A percentile compares a stretch with the other conserved stretches of the same genome.
phyloP scores from a whole-genome alignment of 2,888 invertebrate genomes.

The Drosophila macrothrix region DNA sequence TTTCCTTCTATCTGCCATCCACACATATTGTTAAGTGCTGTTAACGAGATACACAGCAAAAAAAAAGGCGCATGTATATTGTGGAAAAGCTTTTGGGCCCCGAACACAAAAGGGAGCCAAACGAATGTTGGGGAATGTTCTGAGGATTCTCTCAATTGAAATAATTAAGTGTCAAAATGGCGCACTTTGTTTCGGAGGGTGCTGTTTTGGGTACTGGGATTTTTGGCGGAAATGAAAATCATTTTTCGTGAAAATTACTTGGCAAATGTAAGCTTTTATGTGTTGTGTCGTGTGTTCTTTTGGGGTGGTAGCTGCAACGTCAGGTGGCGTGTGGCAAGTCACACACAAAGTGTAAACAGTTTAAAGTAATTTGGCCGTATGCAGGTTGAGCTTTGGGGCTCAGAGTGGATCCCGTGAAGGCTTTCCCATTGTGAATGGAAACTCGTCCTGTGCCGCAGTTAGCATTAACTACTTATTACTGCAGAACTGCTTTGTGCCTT shows the following conservation, averaged over 20 bases:
- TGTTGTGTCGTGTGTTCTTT: constrained; percentile 15
- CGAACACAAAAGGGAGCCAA: constrained; percentile 40
- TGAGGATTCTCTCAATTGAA: constrained; percentile 62
- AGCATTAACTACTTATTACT: constrained; percentile 31
- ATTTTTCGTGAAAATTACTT: constrained; percentile 67
- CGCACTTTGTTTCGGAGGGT: constrained; percentile 28
- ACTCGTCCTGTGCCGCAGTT: constrained; percentile 6
- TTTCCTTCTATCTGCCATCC: constrained; percentile 4
- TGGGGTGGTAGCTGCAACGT: constrained; percentile 9
- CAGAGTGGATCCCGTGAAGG: not conserved
- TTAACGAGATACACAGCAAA: constrained; percentile 57
- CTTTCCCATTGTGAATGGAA: constrained; percentile 17
- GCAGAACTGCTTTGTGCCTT: constrained; percentile 37
- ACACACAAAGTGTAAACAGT: constrained; percentile 65
- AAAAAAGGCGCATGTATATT: constrained; percentile 33
- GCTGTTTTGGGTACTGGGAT: constrained; percentile 14
- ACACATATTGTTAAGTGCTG: constrained; percentile 60
- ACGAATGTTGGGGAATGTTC: constrained; percentile 30
- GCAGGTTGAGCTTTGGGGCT: constrained; percentile 23
- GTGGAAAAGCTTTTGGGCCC: constrained; percentile 11
- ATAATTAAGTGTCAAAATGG: constrained; percentile 76
- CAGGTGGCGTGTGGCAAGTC: constrained; percentile 28
- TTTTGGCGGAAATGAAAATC: constrained; percentile 56
- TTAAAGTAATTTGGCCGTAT: constrained; percentile 58
- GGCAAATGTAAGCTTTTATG: constrained; percentile 53